Conservation (phyloP, 2,888 invertebrate genomes). For the Ligdia adustata region DNA sequence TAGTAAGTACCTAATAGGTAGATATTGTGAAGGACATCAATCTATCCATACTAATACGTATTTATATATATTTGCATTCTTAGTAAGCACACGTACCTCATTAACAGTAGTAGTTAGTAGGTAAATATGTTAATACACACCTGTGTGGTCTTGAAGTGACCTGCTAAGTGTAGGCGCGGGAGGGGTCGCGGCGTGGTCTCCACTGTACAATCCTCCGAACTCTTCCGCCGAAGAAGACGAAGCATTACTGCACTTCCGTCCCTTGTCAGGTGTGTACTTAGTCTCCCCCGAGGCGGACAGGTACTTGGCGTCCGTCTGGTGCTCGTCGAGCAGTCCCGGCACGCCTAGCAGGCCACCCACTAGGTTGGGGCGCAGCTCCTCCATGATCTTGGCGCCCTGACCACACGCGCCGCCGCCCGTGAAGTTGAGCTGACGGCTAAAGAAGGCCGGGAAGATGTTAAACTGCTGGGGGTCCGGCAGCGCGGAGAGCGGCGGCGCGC, state of each 20-base stretch:
- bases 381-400: constrained; percentile 92
- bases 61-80: too few relatives aligned
- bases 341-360: constrained; percentile 91
- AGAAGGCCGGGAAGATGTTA: constrained; percentile 96
- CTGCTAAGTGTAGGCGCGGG: constrained; percentile 82
- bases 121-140: too few relatives aligned
- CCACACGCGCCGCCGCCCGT: constrained; percentile 87
- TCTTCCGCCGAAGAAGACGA: constrained; percentile 93
- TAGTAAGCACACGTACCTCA: too few relatives aligned
- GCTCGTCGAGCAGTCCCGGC: constrained; percentile 91
- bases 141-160: constrained; percentile 84
- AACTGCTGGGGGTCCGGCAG: constrained; percentile 91
- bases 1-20: too few relatives aligned
- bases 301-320: constrained; percentile 85
- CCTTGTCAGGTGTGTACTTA: constrained; percentile 82
- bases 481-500: constrained; percentile 82
- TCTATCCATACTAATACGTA: too few relatives aligned
- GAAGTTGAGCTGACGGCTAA: constrained; percentile 94
- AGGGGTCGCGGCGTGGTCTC: constrained; percentile 88
- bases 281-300: constrained; percentile 81
- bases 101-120: too few relatives aligned
- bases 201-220: constrained; percentile 93
- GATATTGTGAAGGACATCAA: too few relatives aligned
- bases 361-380: constrained; percentile 92
- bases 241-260: constrained; percentile 90